Percentiles rank a stretch among this genome's conserved stretches.
Evolutionary conservation across 2,888 invertebrate species (phyloP).

Genomic region (Ormyrus nitidulus): DNA sequence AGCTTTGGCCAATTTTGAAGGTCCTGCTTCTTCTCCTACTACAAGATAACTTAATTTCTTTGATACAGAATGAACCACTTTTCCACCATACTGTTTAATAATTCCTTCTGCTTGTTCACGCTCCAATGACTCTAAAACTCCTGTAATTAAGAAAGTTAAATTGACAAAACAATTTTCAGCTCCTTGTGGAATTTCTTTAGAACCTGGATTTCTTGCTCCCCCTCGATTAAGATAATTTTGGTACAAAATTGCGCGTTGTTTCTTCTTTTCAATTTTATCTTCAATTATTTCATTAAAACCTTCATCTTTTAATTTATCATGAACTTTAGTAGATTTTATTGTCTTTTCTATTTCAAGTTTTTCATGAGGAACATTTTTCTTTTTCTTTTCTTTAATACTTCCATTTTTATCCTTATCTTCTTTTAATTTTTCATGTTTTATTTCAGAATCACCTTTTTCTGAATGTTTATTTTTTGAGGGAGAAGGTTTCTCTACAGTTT

Average conservation of each 20-base stretch:
- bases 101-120: slow-evolving; percentile 86
- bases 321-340: slow-evolving; percentile 17
- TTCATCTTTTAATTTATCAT: slow-evolving; percentile 41
- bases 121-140: slow-evolving; percentile 91
- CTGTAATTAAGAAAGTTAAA: slow-evolving; percentile 86
- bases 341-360: slow-evolving; percentile 42
- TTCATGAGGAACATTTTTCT: slow-evolving; percentile 2
- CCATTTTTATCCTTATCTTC: slow-evolving; percentile 25
- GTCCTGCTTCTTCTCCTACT: slow-evolving; percentile 91
- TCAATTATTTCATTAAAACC: slow-evolving; percentile 78
- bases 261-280: slow-evolving; percentile 82
- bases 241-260: slow-evolving; percentile 82
- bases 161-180: slow-evolving; percentile 84
- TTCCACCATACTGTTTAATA: slow-evolving; percentile 88
- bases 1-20: slow-evolving; percentile 85
- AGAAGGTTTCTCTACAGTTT: slow-evolving; percentile 28
- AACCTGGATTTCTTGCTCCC: slow-evolving; percentile 88
- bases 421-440: slow-evolving; percentile 28
- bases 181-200: slow-evolving; percentile 90
- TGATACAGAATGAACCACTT: slow-evolving; percentile 84
- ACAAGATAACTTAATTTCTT: slow-evolving; percentile 89
- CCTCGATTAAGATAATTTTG: slow-evolving; percentile 86
- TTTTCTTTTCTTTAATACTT: slow-evolving; percentile 33
- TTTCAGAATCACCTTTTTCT: neutral
- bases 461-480: slow-evolving; percentile 27